These are phyloP conservation scores for Melanotaenia maccullochi DNA, from an alignment of 2,797 vertebrate species.

Conservation along the genomic window DNA sequence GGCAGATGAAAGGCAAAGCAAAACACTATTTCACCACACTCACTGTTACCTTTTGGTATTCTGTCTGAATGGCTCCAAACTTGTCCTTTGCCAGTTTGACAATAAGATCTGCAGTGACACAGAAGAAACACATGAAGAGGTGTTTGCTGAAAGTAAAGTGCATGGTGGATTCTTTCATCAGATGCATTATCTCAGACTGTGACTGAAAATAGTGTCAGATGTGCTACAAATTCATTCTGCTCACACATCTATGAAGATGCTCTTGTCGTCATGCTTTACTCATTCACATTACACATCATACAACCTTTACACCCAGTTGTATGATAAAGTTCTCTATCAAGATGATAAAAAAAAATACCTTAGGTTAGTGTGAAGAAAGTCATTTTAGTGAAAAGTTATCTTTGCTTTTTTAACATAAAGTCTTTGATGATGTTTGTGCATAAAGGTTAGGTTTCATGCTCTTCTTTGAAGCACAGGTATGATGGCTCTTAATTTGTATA, in stretches of 20 bases:
- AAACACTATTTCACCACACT: conserved; percentile 11
- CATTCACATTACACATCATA: background rate
- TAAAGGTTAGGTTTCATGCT: background rate
- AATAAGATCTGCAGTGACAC: conserved; percentile 81
- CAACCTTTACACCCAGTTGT: background rate
- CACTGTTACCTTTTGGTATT: conserved; percentile 83
- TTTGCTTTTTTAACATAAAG: background rate
- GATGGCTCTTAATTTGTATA: background rate
- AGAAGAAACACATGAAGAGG: conserved; percentile 35
- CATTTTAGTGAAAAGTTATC: background rate
- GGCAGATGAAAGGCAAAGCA: background rate
- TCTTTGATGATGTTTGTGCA: background rate
- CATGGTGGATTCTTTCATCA: background rate
- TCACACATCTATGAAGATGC: background rate
- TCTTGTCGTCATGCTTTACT: background rate
- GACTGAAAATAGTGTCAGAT: background rate
- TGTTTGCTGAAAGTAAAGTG: background rate
- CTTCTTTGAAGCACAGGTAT: background rate
- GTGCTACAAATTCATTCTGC: background rate
- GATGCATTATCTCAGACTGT: background rate
- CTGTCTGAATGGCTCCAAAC: conserved; percentile 79
- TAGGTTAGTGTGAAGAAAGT: background rate
- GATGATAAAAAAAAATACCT: no score
- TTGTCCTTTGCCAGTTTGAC: conserved; percentile 82
- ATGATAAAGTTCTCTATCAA: background rate